phyloP scores from a whole-genome alignment of 2,113 vertebrate genomes.

The Vombatus ursinus region DNA sequence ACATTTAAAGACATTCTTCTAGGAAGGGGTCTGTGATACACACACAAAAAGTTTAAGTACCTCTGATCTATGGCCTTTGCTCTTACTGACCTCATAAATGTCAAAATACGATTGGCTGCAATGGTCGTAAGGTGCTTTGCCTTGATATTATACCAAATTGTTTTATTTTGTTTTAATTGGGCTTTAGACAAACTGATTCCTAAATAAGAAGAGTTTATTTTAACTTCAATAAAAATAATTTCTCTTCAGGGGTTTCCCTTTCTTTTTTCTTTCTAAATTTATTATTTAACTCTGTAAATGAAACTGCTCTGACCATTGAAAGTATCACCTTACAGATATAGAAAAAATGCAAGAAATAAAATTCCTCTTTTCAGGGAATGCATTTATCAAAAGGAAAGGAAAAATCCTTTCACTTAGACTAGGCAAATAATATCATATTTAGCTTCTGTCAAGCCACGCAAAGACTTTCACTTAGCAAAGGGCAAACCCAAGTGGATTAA shows the following conservation, averaged over 20 bases:
- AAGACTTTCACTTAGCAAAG: conserved; percentile 44
- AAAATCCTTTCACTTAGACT: conserved; percentile 49
- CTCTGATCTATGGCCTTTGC: neutral
- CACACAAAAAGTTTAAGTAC: neutral
- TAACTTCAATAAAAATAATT: neutral
- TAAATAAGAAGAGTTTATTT: conserved; percentile 42
- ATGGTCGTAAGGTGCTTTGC: neutral
- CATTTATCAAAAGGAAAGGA: conserved; percentile 50
- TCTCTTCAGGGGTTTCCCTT: neutral
- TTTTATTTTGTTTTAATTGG: conserved; percentile 26
- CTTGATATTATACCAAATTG: conserved; percentile 24
- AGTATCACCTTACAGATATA: neutral
- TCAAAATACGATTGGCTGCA: neutral
- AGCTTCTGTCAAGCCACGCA: conserved; percentile 21
- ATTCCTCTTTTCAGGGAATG: conserved; percentile 72
- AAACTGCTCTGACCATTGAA: conserved; percentile 37
- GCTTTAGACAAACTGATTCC: conserved; percentile 30
- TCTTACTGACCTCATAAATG: neutral
- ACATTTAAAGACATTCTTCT: neutral
- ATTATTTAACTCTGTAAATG: conserved; percentile 57
- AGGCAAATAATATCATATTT: conserved; percentile 44
- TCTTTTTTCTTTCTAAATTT: conserved; percentile 15
- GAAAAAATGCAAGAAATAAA: conserved; percentile 53
- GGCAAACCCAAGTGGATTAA: conserved; percentile 32
- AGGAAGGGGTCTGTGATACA: neutral